Base-by-base conservation (phyloP, 2,888 invertebrate genomes). In the Andrena hattorfiana region DNA sequence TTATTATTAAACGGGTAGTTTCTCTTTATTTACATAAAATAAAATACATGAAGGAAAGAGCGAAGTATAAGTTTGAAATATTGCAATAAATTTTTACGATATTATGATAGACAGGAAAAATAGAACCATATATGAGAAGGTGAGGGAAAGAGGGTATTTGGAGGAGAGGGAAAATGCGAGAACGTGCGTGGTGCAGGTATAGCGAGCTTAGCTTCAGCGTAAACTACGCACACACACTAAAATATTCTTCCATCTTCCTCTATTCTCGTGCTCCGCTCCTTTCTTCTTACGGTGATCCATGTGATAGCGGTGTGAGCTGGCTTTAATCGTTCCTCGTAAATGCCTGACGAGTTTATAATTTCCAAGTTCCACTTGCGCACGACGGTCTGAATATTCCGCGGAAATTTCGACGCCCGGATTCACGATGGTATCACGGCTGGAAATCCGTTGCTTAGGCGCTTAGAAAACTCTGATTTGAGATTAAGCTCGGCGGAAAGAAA, bases 291-390 rank as follows among this genome's bases (percentile, higher is more conserved):
- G 63, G 70, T 77, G 79, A 85, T 83, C 86, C 80, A 63, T 69
- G 75, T 28, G 72, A 84, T 73, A 71, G 78, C 77, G 77, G 64
- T 68, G 73, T 82, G 77, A 82, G 85, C 78, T 81, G 80, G 88
- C 88, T 88, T 89, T 91, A 91, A 90, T 91, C 90, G 91, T 89
- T 91, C 84, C 86, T 84, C 90, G 89, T 88, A 90, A 90, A 91
- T 90, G 91, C 87, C 86, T 89, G 89, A 90, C 90, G 90, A 91
- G 89, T 90, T 91, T 90, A 90, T 91, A 90, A 91, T 90, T 90
- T 89, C 87, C 79, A 90, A 91, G 87, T 90, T 91, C 81, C 85
- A 75, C 75, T 77, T 73, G 77, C 77, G 77, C 72, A 23, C 80
- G 71, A 64, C 62, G 68, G 78, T 71, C 77, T 77, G 86, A 86